Base-by-base conservation (phyloP, 2,797 vertebrate species). In the Otolemur crassicaudatus region DNA sequence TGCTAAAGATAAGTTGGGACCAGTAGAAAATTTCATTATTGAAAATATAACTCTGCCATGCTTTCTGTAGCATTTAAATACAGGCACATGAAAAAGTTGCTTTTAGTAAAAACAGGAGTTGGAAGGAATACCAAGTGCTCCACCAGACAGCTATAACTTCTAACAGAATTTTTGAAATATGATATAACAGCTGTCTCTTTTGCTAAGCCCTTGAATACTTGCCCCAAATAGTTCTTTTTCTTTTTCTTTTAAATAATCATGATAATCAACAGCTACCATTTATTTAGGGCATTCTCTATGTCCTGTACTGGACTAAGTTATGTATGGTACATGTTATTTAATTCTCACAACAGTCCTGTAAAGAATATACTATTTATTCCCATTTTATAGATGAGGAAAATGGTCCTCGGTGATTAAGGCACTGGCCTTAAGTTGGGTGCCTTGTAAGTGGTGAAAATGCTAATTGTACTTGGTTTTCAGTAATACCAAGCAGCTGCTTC, bases 151-250 rank as follows among this genome's bases (percentile, higher is more conserved):
- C 63, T 31, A 43, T 49, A 82, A 80, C 77, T 79, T 65, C 67
- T 70, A 79, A 83, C 23, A 80, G 69, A n/a, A 84, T 88, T 96
- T 91, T 87, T 92, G 72, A 88, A 94, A 83, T 73, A 88, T 58
- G 77, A 27, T 7, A 29, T 75, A 91, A 94, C 69, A 94, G 85
- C 40, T 82, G 25, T 92, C 83, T 94, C 46, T 46, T 92, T 80
- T 1, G 3, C 65, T 82, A 89, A 94, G 72, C 46, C 85, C 86
- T 92, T 94, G 70, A 94, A 89, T 72, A 83, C n/a, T 80, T 69
- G 88, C 34, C 82, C 43, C 43, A 46, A 34, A 77, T 80, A n/a
- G 19, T 63, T 92, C 70, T 22, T 40, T 83, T 29, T 43, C 40
- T 43, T 53, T 53, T 53, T 53, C 49, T 94, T 72, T 76, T 1